A percentile compares a stretch with the other conserved stretches of the same genome.
phyloP scores from a whole-genome alignment of 1,140 invertebrate species.

The Andrena cerasifolii region DNA sequence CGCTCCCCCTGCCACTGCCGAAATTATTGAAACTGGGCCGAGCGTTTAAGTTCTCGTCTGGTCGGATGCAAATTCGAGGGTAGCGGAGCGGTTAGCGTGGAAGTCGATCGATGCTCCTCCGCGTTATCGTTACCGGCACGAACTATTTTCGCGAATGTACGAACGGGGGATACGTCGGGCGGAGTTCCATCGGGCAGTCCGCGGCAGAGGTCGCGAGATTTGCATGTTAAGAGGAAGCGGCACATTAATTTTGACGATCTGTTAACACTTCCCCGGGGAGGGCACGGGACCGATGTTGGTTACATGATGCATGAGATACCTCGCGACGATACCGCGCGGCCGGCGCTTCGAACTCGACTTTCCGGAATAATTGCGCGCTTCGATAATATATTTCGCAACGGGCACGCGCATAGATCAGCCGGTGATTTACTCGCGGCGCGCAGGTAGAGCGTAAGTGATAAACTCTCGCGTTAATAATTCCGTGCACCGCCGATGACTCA shows the following conservation, averaged over 20 bases:
- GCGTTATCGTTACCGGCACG: neutral
- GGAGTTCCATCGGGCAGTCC: neutral
- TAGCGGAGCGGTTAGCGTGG: no score
- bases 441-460: neutral
- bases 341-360: conserved; percentile 13
- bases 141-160: no score
- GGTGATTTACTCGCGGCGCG: conserved; percentile 10
- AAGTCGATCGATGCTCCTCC: neutral
- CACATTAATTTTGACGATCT: conserved; percentile 45
- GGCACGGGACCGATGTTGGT: neutral
- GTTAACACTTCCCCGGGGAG: conserved; percentile 24
- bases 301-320: conserved; percentile 30
- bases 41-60: neutral
- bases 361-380: conserved; percentile 12
- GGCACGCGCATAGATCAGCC: neutral
- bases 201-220: conserved; percentile 15
- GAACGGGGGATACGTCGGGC: neutral
- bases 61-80: neutral
- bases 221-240: conserved; percentile 25
- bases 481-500: conserved; percentile 9
- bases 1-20: neutral
- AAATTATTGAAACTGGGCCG: neutral
- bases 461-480: conserved; percentile 34
- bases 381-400: conserved; percentile 31
- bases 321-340: neutral